These are phyloP conservation scores for Peromyscus leucopus DNA, from an alignment of 2,113 vertebrate species.

Conservation along the genomic window DNA sequence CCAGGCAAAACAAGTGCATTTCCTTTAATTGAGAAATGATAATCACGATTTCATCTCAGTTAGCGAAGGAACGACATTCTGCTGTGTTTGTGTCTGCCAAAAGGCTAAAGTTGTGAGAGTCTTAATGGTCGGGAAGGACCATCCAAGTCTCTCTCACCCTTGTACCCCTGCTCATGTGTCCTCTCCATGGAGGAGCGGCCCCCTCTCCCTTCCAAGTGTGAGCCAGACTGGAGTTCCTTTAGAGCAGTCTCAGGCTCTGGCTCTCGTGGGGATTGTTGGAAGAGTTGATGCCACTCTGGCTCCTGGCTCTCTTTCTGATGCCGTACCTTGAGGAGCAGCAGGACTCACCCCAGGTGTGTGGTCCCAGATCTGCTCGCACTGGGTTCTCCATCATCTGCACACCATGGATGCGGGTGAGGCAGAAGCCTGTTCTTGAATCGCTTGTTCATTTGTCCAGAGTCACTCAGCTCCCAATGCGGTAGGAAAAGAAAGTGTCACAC, in stretches of 20 bases:
- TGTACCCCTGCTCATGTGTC: rapidly evolving
- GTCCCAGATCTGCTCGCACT: neutral
- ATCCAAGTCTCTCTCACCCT: rapidly evolving
- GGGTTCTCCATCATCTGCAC: neutral
- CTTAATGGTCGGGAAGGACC: neutral
- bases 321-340: rapidly evolving
- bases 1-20: neutral
- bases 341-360: neutral
- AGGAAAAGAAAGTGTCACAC: neutral
- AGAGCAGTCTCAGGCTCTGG: neutral
- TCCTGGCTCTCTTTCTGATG: neutral
- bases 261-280: rapidly evolving
- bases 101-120: neutral
- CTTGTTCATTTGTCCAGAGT: neutral
- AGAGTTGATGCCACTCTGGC: too few species aligned
- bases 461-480: neutral
- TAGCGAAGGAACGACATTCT: neutral
- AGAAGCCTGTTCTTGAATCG: neutral
- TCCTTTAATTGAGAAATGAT: neutral
- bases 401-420: rapidly evolving
- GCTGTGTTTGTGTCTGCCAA: neutral
- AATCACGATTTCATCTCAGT: neutral
- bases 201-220: neutral
- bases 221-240: rapidly evolving
- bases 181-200: neutral